These are phyloP conservation scores for Oreamnos americanus DNA, from an alignment of 2,113 vertebrate species.

Conservation along the genomic window DNA sequence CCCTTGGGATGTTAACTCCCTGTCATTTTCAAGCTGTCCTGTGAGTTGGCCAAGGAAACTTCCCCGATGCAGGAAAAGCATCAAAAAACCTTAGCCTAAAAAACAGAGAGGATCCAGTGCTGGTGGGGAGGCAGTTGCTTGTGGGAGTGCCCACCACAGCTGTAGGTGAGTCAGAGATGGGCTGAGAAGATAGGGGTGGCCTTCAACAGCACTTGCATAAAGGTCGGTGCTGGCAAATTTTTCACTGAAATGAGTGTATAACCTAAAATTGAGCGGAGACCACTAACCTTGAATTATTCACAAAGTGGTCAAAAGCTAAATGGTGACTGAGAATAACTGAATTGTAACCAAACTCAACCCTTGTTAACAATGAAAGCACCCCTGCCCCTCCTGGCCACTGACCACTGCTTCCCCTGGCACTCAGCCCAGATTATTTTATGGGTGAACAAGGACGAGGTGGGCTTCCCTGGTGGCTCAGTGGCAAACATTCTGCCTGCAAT, in stretches of 20 bases:
- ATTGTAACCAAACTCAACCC: background rate
- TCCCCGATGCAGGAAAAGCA: background rate
- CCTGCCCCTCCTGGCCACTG: background rate
- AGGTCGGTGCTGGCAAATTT: background rate
- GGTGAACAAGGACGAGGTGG: background rate
- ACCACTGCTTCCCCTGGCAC: too few relatives aligned
- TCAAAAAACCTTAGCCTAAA: background rate
- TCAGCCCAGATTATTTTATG: background rate
- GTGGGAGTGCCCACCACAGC: background rate
- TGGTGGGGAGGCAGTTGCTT: background rate
- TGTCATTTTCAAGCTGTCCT: background rate
- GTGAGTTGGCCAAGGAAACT: background rate
- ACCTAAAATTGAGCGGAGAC: background rate
- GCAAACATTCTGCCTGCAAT: background rate
- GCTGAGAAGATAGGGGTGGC: background rate
- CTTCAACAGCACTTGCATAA: background rate
- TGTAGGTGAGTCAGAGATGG: background rate
- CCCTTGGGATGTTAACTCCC: background rate
- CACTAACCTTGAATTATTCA: background rate
- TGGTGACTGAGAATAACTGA: background rate
- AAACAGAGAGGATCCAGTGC: background rate
- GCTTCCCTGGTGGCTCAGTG: background rate
- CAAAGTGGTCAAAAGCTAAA: background rate
- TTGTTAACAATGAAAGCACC: background rate
- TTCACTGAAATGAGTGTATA: background rate